phyloP scores from a whole-genome alignment of 2,888 invertebrate species.

The Leucophenga montana region DNA sequence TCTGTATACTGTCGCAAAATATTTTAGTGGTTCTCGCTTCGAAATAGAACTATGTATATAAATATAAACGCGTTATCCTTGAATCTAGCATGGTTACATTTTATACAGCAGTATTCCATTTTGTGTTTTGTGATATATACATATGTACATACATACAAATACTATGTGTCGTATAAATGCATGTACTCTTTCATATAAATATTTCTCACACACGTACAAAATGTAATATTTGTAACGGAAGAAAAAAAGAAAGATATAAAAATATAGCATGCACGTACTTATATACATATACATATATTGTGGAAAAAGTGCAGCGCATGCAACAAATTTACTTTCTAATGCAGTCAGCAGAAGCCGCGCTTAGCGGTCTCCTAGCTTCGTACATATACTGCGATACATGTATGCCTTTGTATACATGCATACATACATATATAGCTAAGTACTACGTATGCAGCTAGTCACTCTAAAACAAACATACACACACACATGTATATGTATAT shows the following conservation, averaged over 20 bases:
- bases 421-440: not conserved
- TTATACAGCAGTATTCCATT: not conserved
- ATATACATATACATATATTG: too few species aligned
- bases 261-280: constrained; percentile 20
- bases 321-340: constrained; percentile 12
- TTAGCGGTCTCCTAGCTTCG: not conserved
- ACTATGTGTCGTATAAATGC: too few species aligned
- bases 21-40: too few species aligned
- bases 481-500: constrained; percentile 26
- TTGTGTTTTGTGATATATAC: not conserved
- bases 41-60: too few species aligned
- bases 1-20: too few species aligned
- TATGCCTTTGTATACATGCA: too few species aligned
- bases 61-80: constrained; percentile 6
- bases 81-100: not conserved
- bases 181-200: too few species aligned
- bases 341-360: constrained; percentile 1
- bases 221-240: not conserved
- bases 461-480: constrained; percentile 19
- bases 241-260: constrained; percentile 1
- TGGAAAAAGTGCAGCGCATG: not conserved
- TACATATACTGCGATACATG: too few species aligned
- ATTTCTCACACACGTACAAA: too few species aligned
- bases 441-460: not conserved
- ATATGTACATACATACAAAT: not conserved